Base-by-base conservation (phyloP, 1,140 invertebrate genomes). In the Maniola jurtina region DNA sequence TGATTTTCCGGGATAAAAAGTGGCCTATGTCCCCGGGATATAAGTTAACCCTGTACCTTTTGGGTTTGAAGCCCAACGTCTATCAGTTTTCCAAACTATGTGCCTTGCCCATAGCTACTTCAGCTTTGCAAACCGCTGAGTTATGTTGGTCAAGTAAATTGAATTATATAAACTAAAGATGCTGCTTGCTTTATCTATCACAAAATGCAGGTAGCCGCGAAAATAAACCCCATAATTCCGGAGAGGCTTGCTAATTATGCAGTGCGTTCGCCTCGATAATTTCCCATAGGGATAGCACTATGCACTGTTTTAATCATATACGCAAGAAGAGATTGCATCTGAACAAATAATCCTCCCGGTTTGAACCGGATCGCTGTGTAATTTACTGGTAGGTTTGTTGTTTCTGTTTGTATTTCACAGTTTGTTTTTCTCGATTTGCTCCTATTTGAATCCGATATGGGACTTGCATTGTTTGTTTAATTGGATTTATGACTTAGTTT, bases 231-330 rank as follows among this genome's bases (percentile, higher is more conserved):
- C 67, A 64, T 73, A 73, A 70, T 75, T 63, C 64, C 50, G 62
- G 64, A 71, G 61, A 59, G 64, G 66, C 75, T 76, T 76, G 81
- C 84, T 88, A 88, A 88, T 88, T 86, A 88, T 86, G 76, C 86
- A 77, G 72, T 85, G 84, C 80, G 81, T 85, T 79, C 78, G 84
- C 81, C 68, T 73, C 77, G 74, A 79, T 88, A 86, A 88, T 88
- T 88, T 88, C 86, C 86, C 86, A 75, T 72, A 81, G 86, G 86
- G 76, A 76, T 72, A 72, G 77, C 80, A 80, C 80, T 78, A 64
- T 86, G 83, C 84, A 81, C 73, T 83, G 81, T 85, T 86, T 88
- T 88, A 88, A 86, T 88, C 84, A 88, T 88, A 88, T 81, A 84
- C 83, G 81, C 76, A 79, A 75, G 74, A 84, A 81, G 81, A 86